These are phyloP conservation scores for Pristionchus entomophagus DNA, from an alignment of 2,888 invertebrate species.

Conservation along the genomic window DNA sequence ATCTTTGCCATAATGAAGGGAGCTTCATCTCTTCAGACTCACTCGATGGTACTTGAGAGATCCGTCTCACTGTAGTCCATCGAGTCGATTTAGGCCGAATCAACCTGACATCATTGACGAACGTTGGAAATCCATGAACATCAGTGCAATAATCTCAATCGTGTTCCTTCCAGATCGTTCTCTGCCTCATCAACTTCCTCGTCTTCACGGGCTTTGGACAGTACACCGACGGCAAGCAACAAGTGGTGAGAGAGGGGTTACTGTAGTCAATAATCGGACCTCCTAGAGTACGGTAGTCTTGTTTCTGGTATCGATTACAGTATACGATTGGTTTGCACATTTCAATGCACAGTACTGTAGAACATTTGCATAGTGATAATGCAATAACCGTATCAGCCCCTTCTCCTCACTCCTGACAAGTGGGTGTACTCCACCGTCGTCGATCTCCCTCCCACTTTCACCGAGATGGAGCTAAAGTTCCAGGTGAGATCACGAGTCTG, in stretches of 20 bases:
- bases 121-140: too few species aligned
- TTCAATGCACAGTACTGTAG: too few species aligned
- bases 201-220: slow-evolving; percentile 73
- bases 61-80: too few species aligned
- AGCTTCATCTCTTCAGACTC: too few species aligned
- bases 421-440: slow-evolving; percentile 64
- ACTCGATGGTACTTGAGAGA: too few species aligned
- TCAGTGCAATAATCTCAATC: too few species aligned
- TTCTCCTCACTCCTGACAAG: slow-evolving; percentile 71
- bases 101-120: too few species aligned
- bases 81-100: too few species aligned
- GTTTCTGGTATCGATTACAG: too few species aligned
- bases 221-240: slow-evolving; percentile 60
- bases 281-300: too few species aligned
- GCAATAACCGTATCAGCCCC: slow-evolving; percentile 55
- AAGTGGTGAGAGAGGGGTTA: slow-evolving; percentile 4
- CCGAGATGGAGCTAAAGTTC: slow-evolving; percentile 66
- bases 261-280: not conserved
- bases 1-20: too few species aligned
- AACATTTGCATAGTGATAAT: not conserved
- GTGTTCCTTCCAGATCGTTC: slow-evolving; percentile 60
- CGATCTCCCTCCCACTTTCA: slow-evolving; percentile 67
- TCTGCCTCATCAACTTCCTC: slow-evolving; percentile 69
- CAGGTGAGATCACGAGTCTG: slow-evolving; percentile 55
- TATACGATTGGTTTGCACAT: too few species aligned